Conservation (phyloP, 2,888 invertebrate species). For the Xestia sexstrigata region DNA sequence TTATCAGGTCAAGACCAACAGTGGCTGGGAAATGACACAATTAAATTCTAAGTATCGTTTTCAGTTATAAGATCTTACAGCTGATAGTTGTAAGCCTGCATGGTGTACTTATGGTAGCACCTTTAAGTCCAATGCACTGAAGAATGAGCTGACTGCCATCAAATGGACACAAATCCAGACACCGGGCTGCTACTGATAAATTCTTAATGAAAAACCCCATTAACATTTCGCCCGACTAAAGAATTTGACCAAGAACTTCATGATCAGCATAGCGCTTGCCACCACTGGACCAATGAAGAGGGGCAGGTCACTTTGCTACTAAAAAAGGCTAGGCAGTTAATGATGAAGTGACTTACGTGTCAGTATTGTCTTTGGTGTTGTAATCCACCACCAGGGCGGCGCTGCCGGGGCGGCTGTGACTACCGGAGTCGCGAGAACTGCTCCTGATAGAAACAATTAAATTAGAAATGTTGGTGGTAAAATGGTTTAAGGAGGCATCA, state of each 20-base stretch:
- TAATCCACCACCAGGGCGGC: conserved; percentile 88
- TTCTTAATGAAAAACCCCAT: neutral
- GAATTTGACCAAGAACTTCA: neutral
- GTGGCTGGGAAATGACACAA: neutral
- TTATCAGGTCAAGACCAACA: neutral
- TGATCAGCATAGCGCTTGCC: neutral
- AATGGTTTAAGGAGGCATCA: too few species aligned
- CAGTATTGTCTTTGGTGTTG: conserved; percentile 83
- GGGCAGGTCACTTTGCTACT: neutral
- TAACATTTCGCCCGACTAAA: neutral
- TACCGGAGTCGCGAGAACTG: conserved; percentile 93
- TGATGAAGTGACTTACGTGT: conserved; percentile 74
- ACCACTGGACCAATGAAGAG: neutral
- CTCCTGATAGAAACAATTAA: conserved; percentile 79
- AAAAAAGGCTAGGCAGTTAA: neutral
- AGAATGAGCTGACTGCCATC: neutral
- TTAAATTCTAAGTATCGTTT: neutral
- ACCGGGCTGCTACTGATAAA: neutral
- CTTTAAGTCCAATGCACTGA: neutral
- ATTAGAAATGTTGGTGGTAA: neutral
- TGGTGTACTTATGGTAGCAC: neutral
- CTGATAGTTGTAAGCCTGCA: neutral
- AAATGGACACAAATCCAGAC: neutral
- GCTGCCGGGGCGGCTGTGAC: conserved; percentile 94
- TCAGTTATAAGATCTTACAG: neutral